phyloP scores from a whole-genome alignment of 1,140 invertebrate species.

The Parapsyche elsis region DNA sequence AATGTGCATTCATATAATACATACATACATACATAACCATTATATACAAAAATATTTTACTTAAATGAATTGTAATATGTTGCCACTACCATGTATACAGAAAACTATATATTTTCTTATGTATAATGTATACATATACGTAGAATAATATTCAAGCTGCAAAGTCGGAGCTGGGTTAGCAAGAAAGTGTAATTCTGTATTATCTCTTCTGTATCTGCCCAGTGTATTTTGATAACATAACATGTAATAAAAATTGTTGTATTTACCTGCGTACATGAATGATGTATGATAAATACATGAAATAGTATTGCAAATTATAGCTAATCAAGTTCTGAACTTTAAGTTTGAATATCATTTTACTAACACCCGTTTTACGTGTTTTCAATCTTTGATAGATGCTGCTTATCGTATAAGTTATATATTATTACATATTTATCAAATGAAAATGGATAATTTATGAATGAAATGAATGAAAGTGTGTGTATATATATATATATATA shows the following conservation, averaged over 20 bases:
- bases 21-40: slow-evolving; percentile 8
- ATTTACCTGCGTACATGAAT: no score
- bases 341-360: not conserved
- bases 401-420: slow-evolving; percentile 37
- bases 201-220: no score
- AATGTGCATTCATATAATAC: slow-evolving; percentile 6
- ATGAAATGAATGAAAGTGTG: slow-evolving; percentile 34
- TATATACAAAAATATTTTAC: slow-evolving; percentile 7
- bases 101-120: slow-evolving; percentile 34
- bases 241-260: no score
- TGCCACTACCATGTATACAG: slow-evolving; percentile 17
- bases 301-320: no score
- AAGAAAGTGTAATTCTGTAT: no score
- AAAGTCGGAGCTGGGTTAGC: no score
- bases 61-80: slow-evolving; percentile 21
- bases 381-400: slow-evolving; percentile 41
- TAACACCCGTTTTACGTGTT: slow-evolving; percentile 29
- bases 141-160: not conserved
- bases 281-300: no score
- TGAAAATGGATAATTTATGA: slow-evolving; percentile 41
- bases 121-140: slow-evolving; percentile 23
- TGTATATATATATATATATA: slow-evolving; percentile 22
- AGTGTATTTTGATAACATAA: no score
- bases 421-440: slow-evolving; percentile 43
- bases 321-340: no score